Evolutionary conservation across 2,888 invertebrate genomes (phyloP), one percentile per base, ranked within the genome.

Genomic region (Subacronicta megacephala): DNA sequence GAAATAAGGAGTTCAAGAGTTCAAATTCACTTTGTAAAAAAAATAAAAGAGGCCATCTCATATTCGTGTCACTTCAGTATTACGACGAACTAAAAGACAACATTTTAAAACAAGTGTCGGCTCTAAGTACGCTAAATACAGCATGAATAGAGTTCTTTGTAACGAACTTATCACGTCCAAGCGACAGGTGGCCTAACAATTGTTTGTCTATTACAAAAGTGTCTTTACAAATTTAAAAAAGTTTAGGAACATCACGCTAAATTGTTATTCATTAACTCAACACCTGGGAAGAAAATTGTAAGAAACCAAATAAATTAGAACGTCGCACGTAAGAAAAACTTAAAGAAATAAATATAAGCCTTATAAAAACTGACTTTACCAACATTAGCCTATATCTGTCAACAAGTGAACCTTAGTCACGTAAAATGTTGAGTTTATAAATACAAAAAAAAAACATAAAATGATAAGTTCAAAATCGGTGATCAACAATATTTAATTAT

Each of bases 71-170:
- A 20, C 7, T 41, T 18, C 17, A 20, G 35, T 20, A 12, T 18
- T 13, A 54, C n/a, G 18, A 26, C 15, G 15, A 44, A 40, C 7
- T 29, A 13, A 33, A 18, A 50, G 3, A 26, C 43, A 23, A 23
- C 0, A 20, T 37, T 37, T 49, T 29, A 33, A 68, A 62, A 42
- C 37, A 68, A 50, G 26, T 26, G 35, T 37, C 15, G 10, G n/a
- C 12, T 46, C 29, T 46, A 60, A 60, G 41, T 36, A 37, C 45
- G 57, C 63, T 82, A 84, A 85, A 68, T 68, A 70, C 66, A 64
- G 62, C 65, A 67, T 56, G 61, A 57, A 53, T 63, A 37, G 26
- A 50, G 10, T 44, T 62, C 51, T 60, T 57, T 72, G 69, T 76
- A 33, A 57, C 33, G 20, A 40, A 71, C 44, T 70, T 67, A 61